Conservation (phyloP, 35 echinoderm and acorn worm genomes). For the Acanthaster planci region DNA sequence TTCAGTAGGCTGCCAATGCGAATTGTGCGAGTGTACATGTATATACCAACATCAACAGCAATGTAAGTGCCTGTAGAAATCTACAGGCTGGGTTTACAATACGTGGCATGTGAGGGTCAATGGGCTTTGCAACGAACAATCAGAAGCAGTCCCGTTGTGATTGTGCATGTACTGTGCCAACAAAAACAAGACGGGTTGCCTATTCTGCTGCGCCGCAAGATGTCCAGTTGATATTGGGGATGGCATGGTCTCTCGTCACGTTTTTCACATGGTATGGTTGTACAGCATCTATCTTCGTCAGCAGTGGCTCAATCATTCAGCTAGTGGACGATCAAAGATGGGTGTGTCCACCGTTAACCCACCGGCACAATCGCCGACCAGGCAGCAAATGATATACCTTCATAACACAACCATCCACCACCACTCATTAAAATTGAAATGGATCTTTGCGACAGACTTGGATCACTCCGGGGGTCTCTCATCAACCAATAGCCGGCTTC, state of each 20-base stretch:
- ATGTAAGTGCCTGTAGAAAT: no score
- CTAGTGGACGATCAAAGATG: neutral
- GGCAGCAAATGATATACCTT: neutral
- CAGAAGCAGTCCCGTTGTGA: neutral
- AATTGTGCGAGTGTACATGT: no score
- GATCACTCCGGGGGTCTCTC: no score
- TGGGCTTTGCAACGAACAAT: neutral
- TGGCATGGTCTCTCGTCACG: neutral
- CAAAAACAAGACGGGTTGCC: conserved; percentile 5
- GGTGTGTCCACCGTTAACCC: neutral
- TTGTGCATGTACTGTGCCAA: neutral
- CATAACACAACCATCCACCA: neutral
- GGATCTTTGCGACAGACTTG: neutral
- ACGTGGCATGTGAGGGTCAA: no score
- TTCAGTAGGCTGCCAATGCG: no score
- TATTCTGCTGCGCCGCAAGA: neutral
- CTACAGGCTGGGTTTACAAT: no score
- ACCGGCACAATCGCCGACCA: neutral
- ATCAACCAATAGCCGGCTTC: no score
- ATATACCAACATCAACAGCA: no score
- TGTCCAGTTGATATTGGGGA: neutral
- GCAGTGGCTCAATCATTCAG: conserved; percentile 10
- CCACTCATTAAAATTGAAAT: conserved; percentile 12
- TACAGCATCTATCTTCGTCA: neutral
- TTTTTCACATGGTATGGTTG: neutral